Base-by-base conservation (phyloP, 1,140 invertebrate species). In the Cyclargus thomasi region DNA sequence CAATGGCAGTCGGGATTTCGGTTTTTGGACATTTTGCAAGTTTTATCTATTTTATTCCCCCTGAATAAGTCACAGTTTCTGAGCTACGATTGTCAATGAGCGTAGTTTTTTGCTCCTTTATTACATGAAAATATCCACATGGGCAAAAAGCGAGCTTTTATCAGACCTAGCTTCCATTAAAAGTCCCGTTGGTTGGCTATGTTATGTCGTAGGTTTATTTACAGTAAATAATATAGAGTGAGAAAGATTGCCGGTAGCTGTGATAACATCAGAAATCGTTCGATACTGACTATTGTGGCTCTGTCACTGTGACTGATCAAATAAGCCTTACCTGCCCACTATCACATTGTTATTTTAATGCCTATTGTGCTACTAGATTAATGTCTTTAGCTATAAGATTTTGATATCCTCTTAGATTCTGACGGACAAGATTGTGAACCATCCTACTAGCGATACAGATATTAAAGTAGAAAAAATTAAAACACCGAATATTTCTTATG, bases 361-460 rank as follows among this genome's bases (percentile, higher is more conserved):
- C 72, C 67, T 74, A 79, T 80, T 86, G 82, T 85, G 83, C 79
- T 82, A 83, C 82, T 73, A 79, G 83, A 86, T 88, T 86, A 88
- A 81, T 80, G 81, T 82, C 79, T 59, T 2, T 3, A 20, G 55
- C 18, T 59, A 20, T 11, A 20, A 59, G 17, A 59, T 2, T 59
- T 10, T 59, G 55, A 47, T 47, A 47, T 29, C 5, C 8, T 29
- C 29, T 29, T 29, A 29, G 2, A 29, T 29, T 29, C 29, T 1
- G 5, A 29, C 29, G 29, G 29, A 29, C 39, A 47, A 47, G 39
- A 47, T 47, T 14, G 39, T 16, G 2, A 29, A 29, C 29, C n/a
- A n/a, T n/a, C n/a, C n/a, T n/a, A n/a, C n/a, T n/a, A n/a, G n/a
- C n/a, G n/a, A n/a, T n/a, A n/a, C n/a, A n/a, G n/a, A n/a, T n/a